Base-by-base conservation (phyloP, 2,888 invertebrate species). In the Caenorhabditis becei region DNA sequence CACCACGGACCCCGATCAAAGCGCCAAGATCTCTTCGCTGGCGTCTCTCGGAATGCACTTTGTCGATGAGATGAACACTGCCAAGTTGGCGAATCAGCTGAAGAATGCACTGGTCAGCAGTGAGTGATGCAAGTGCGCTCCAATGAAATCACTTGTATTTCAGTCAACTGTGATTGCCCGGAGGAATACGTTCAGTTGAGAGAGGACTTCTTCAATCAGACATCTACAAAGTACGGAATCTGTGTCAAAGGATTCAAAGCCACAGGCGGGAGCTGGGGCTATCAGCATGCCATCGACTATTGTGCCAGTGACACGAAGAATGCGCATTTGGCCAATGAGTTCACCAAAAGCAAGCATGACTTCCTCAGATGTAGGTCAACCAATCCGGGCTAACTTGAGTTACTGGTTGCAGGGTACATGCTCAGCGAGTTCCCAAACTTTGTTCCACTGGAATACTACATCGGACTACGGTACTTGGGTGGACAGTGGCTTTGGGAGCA, bases 161-260 rank as follows among this genome's bases (percentile, higher is more conserved):
- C 56, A 72, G 72, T 23, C 20, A 72, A 72, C 47, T 72, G 72
- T 20, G 63, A 47, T 58, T 72, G 72, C 24, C 72, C 56, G 28
- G 32, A 47, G 14, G 65, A 72, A 0, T 72, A 16, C n/a, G n/a
- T 20, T n/a, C 72, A 72, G 18, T 47, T 28, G n/a, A 23, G 49
- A 10, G 16, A 8, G 10, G 70, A 54, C 47, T 47, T n/a, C 18
- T 2, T n/a, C 35, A 24, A 71, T 41, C 7, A 16, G 4, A 44
- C 62, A 1, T 62, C 62, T 1, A n/a, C 72, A 1, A 14, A 37
- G 11, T 65, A 49, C 26, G 49, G n/a, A 10, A 8, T 58, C 14
- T 72, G 72, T 24, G 20, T 72, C 16, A n/a, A 3, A 16, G 72
- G 63, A 35, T 72, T 24, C 54, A 72, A 23, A n/a, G 24, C 56